Percentiles rank a stretch among this genome's conserved stretches.
These are phyloP conservation scores for Benthosema pterotum DNA, from an alignment of 2,797 vertebrate genomes.

Conservation along the genomic window DNA sequence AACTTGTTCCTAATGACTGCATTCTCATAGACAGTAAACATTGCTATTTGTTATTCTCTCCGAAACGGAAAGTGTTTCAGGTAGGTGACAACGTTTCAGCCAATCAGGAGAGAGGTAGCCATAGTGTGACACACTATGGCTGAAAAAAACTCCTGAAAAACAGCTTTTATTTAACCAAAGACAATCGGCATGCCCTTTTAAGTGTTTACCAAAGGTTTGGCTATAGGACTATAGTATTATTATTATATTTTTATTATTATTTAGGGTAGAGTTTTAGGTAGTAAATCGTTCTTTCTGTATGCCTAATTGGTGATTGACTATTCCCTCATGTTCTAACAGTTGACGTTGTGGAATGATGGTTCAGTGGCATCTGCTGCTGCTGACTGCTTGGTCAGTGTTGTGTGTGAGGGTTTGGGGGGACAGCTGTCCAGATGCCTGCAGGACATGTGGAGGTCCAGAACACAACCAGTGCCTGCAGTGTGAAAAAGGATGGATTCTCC, in stretches of 20 bases:
- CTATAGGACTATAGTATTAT: background rate
- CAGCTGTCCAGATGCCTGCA: conserved; percentile 87
- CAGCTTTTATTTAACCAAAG: no score
- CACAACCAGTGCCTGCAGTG: conserved; percentile 87
- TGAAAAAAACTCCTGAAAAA: no score
- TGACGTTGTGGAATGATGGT: conserved; percentile 29
- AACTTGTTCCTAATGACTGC: no score
- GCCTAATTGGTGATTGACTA: background rate
- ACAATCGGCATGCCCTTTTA: no score
- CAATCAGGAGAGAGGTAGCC: no score
- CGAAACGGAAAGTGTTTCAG: no score
- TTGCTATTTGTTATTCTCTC: no score
- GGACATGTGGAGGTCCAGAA: conserved; percentile 83
- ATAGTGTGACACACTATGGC: no score
- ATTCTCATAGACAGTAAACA: no score
- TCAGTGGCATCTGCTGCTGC: conserved; percentile 43
- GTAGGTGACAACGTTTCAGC: no score
- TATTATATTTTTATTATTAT: background rate
- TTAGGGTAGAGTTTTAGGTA: no score
- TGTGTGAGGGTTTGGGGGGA: conserved; percentile 19
- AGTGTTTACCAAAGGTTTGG: background rate
- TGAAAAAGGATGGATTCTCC: conserved; percentile 87
- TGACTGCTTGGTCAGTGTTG: conserved; percentile 54
- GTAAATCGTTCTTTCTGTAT: background rate
- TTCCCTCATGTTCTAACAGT: conserved; percentile 15